phyloP scores from a whole-genome alignment of 53 echinoderm and acorn worm genomes.

The Arbacia lixula region DNA sequence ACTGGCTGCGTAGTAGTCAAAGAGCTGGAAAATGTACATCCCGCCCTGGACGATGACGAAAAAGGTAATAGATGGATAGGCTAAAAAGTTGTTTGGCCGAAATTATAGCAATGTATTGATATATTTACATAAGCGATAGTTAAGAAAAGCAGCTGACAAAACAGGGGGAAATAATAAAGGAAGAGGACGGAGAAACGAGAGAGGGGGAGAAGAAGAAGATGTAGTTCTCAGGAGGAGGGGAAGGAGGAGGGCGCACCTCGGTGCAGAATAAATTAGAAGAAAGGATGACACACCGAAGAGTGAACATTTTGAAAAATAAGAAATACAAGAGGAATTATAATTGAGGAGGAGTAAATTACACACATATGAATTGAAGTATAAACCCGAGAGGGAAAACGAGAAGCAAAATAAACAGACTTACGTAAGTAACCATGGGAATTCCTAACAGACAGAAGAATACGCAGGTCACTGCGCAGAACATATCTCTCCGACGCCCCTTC shows the following conservation, averaged over 20 bases:
- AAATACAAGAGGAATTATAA: too few relatives aligned
- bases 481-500: slow-evolving; percentile 64
- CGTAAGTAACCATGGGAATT: slow-evolving; percentile 64
- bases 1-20: slow-evolving; percentile 92
- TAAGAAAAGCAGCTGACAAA: too few relatives aligned
- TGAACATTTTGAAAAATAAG: too few relatives aligned
- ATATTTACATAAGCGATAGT: too few relatives aligned
- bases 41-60: slow-evolving; percentile 75
- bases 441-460: slow-evolving; percentile 55
- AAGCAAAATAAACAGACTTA: slow-evolving; percentile 20
- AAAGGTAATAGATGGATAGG: neutral
- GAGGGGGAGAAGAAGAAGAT: neutral
- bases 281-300: neutral
- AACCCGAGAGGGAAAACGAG: too few relatives aligned
- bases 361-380: too few relatives aligned
- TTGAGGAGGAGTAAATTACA: neutral
- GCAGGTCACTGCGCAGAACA: slow-evolving; percentile 59
- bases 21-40: slow-evolving; percentile 94
- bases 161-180: neutral
- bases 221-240: neutral
- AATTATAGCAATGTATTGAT: too few relatives aligned
- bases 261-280: neutral
- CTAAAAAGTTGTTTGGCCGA: too few relatives aligned
- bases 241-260: neutral
- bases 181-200: neutral